phyloP scores from a whole-genome alignment of 2,797 vertebrate species.

The Hoplostethus mediterraneus region DNA sequence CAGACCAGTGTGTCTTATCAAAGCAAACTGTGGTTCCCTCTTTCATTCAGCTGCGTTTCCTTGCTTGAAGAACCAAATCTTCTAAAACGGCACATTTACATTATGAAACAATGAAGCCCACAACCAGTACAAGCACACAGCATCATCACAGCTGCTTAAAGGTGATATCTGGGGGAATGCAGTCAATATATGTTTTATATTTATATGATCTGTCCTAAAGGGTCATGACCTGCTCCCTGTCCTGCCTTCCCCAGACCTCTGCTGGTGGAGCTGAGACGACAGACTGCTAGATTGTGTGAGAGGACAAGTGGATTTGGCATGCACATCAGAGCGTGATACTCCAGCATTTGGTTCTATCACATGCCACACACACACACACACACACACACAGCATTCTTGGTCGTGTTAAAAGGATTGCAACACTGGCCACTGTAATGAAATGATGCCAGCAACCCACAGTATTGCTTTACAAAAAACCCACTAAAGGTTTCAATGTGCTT shows the following conservation, averaged over 20 bases:
- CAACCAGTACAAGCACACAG: neutral
- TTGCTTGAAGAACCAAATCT: too few relatives aligned
- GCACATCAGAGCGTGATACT: slow-evolving; percentile 84
- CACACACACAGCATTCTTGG: slow-evolving; percentile 66
- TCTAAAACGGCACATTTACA: neutral
- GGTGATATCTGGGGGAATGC: slow-evolving; percentile 48
- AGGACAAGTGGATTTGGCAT: slow-evolving; percentile 83
- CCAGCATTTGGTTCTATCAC: slow-evolving; percentile 79
- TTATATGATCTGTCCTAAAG: slow-evolving; percentile 52
- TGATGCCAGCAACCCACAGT: slow-evolving; percentile 71
- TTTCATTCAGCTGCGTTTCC: slow-evolving; percentile 1
- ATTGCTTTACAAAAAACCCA: slow-evolving; percentile 60
- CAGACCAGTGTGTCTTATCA: neutral
- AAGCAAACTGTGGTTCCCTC: neutral
- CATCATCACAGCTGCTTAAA: slow-evolving; percentile 47
- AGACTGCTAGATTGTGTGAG: slow-evolving; percentile 78
- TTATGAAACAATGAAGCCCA: slow-evolving; percentile 20
- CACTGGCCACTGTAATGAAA: slow-evolving; percentile 80
- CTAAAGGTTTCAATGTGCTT: slow-evolving; percentile 55
- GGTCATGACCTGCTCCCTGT: slow-evolving; percentile 70
- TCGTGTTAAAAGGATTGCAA: slow-evolving; percentile 79
- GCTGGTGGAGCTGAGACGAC: slow-evolving; percentile 65
- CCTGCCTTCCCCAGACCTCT: slow-evolving; percentile 62
- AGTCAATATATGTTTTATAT: slow-evolving; percentile 49
- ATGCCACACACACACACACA: slow-evolving; percentile 72